Base-by-base conservation (phyloP, 2,797 vertebrate genomes). In the Pipistrellus kuhlii region DNA sequence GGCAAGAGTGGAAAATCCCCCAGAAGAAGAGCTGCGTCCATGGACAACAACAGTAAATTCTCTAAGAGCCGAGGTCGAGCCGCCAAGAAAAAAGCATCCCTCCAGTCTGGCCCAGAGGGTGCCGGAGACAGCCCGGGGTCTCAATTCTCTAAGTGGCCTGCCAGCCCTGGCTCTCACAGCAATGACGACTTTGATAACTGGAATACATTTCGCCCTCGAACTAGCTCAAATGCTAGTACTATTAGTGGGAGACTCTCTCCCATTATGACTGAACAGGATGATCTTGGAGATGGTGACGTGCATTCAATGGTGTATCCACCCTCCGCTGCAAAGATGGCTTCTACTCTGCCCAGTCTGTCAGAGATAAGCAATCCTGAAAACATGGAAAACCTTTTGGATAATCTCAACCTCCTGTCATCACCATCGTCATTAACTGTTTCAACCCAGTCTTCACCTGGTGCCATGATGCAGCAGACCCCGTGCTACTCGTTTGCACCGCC, bases 41-140 rank as follows among this genome's bases (percentile, higher is more conserved):
- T 99, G 99, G 99, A 99, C 98, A 99, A 99, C 98, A 99, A 99
- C 98, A 99, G 99, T 98, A 99, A 99, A 97, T 99, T 99, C 97
- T 98, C 98, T 57, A 99, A 99, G 98, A 99, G 99, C 98, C 98
- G 99, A 96, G 99, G 99, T 88, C 98, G 99, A 95, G 99, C 99
- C 6, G 99, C 99, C 35, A 99, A 99, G 99, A 99, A 99, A 97
- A 99, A 99, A 98, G 99, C 98, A 87, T 98, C 99, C 62, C 98
- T 99, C 78, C 99, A 99, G 97, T 98, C 99, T 8, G 99, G 99
- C 44, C 98, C 99, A 72, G 99, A 99, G 18, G 99, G 98, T 32
- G 99, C 98, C 0, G 98, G 99, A 1, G 99, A 99, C 96, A 99
- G 99, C 97, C 99, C 99, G 0, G 99, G 99, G 14, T 99, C 99